Base-by-base conservation (phyloP, 2,797 vertebrate species). In the Thamnophis elegans region DNA sequence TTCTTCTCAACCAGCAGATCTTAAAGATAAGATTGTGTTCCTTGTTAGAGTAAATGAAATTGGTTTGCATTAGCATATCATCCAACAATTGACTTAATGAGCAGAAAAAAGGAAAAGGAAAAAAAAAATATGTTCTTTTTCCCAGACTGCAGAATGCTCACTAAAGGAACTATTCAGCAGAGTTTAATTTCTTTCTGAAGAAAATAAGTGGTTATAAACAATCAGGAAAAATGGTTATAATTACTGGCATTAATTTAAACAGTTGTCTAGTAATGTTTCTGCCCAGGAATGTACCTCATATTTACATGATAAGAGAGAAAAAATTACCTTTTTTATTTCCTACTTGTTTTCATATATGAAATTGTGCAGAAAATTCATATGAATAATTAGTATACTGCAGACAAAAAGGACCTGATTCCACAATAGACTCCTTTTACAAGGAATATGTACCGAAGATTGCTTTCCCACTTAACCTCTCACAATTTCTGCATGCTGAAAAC, bases 111-210 rank as follows among this genome's bases (percentile, higher is more conserved):
- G 25, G 2, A 36, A 73, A 36, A 18, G 1, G 11, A 78, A 82
- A 73, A 78, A 73, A 73, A 58, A 4, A 93, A 95, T 93, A 68
- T 92, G 12, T 92, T 93, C 85, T 94, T 28, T 94, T 89, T 93
- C 85, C 42, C 95, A 95, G 94, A 78, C 94, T 97, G 92, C 94
- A 90, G 93, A 96, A 73, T 92, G 92, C 0, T 16, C 3, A 14
- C 1, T 95, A 92, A 95, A 96, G 92, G n/a, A 94, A 94, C 96
- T 96, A 92, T 94, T 93, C 91, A 94, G 91, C 90, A 90, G 95
- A 95, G 94, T 96, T 95, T 95, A 96, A 96, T 94, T 90, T 93
- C 93, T 82, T 87, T 95, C 89, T 94, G 93, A 89, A 94, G 42
- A 53, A 96, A 90, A 93, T 89, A 96, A 94, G 86, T 94, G 89